Base-by-base conservation (phyloP, 2,888 invertebrate species). In the Plutella xylostella region DNA sequence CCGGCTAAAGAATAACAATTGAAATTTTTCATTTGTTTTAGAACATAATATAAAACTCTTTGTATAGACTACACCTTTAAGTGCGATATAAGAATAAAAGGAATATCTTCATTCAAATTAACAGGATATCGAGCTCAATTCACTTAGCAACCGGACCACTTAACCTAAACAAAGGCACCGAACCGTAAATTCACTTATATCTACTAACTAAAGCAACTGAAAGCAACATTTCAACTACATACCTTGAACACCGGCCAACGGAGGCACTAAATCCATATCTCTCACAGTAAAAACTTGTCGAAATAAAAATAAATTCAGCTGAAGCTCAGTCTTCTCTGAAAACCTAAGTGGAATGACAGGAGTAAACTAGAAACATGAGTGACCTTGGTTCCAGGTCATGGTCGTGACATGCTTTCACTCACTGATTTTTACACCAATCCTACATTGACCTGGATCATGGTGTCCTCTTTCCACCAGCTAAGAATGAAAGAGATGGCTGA, bases 341-440 rank as follows among this genome's bases (percentile, higher is more conserved):
- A 3, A n/a, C 28, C n/a, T 15, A 1, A 34, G 30, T 11, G 18
- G 19, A 49, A 43, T 51, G 51, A 55, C 54, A 52, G 51, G 61
- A 50, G 58, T 68, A 42, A 39, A 48, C 46, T 47, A 48, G 50
- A 77, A 80, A 82, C 78, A 78, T 56, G 52, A 53, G 31, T 71
- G 78, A 82, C 82, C 82, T 83, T 83, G 80, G 63, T 42, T 48
- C 46, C 44, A 48, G 55, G 72, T 67, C 69, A 59, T 69, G 75
- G 65, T 79, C 82, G 65, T 80, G 82, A 79, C 82, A 79, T 52
- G 69, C 48, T 65, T 79, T 51, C 40, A 14, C 4, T 34, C 20
- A 22, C 17, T 39, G 22, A 39, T 39, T 25, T 4, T 19, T 1
- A 9, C 37, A 3, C 37, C 20, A 19, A n/a, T n/a, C n/a, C n/a